A percentile compares a stretch with the other conserved stretches of the same genome.
These are phyloP conservation scores for Diprion similis DNA, from an alignment of 1,140 invertebrate genomes.

Conservation along the genomic window DNA sequence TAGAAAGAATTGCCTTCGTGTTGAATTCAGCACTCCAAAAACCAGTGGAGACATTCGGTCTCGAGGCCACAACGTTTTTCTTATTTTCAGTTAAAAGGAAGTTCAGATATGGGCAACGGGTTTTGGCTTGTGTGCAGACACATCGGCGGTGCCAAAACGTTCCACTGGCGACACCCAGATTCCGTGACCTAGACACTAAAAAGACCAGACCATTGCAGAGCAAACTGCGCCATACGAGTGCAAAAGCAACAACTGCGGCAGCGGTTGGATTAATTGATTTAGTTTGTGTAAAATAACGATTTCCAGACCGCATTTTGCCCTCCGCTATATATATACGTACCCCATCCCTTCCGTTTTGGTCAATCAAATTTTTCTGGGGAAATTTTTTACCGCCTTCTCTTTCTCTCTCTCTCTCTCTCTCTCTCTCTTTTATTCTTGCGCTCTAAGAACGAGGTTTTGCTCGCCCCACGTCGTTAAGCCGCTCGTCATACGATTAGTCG, in stretches of 20 bases:
- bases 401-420: not conserved
- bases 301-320: not conserved
- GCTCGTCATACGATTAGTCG: too few species aligned
- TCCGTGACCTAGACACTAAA: not conserved
- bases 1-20: too few species aligned
- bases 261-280: not conserved
- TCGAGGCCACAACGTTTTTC: too few species aligned
- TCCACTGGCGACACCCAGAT: constrained; percentile 6
- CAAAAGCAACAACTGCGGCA: not conserved
- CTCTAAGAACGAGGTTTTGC: not conserved
- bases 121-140: constrained; percentile 1
- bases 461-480: not conserved
- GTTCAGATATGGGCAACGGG: not conserved
- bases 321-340: not conserved
- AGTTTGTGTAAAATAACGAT: constrained; percentile 1
- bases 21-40: too few species aligned
- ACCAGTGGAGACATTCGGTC: too few species aligned
- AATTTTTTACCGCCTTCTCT: not conserved
- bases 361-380: not conserved
- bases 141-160: not conserved
- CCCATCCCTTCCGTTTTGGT: not conserved
- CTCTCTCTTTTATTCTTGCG: not conserved
- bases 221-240: too few species aligned
- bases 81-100: too few species aligned
- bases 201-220: too few species aligned